Percentiles rank a stretch among this genome's conserved stretches.
Conservation (phyloP, 2,888 invertebrate genomes). For the Lithophane semibrunnea region DNA sequence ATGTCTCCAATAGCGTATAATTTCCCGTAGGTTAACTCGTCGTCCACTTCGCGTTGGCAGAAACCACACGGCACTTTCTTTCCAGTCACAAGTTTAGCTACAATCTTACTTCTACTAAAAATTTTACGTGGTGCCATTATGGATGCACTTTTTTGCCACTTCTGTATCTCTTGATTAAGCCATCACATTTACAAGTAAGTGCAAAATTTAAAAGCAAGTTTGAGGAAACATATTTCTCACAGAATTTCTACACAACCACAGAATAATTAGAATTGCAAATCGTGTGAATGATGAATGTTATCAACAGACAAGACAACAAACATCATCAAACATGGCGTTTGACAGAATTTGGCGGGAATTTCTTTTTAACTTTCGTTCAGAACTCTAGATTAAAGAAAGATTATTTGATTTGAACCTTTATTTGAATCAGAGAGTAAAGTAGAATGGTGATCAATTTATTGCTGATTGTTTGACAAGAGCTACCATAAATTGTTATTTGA, state of each 20-base stretch:
- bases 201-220: not conserved
- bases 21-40: conserved; percentile 90
- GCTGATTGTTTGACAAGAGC: no score
- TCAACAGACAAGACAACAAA: conserved; percentile 48
- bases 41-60: conserved; percentile 86
- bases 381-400: not conserved
- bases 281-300: not conserved
- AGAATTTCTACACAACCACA: not conserved
- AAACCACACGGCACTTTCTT: conserved; percentile 87
- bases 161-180: not conserved
- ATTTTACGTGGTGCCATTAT: conserved; percentile 69
- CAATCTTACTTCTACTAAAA: conserved; percentile 50
- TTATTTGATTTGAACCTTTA: not conserved
- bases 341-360: conserved; percentile 71
- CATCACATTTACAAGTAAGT: not conserved
- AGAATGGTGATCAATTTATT: not conserved
- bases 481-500: not conserved
- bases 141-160: not conserved
- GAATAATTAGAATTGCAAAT: conserved; percentile 16
- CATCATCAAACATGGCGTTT: conserved; percentile 45
- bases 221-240: not conserved
- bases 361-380: conserved; percentile 60
- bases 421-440: no score
- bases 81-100: conserved; percentile 79
- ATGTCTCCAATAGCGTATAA: conserved; percentile 89